Evolutionary conservation across 2,888 invertebrate genomes (phyloP).

Genomic region (Seladonia tumulorum): DNA sequence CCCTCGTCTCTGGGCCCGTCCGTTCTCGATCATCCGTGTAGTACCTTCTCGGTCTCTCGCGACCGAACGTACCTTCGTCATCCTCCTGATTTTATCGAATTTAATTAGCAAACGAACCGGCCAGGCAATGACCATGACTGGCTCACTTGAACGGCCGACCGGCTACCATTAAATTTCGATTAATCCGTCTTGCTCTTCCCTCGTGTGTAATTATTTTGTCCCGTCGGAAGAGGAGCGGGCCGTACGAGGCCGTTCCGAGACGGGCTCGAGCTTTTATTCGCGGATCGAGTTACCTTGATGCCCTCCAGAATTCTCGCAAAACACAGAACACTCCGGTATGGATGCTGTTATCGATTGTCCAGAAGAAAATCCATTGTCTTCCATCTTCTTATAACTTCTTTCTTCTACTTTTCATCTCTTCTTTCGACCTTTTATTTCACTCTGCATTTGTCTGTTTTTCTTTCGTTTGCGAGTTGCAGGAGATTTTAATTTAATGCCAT

Average conservation of each 20-base stretch:
- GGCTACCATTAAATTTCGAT: conserved; percentile 55
- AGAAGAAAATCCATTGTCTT: too few species aligned
- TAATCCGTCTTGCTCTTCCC: conserved; percentile 54
- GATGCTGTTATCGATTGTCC: not conserved
- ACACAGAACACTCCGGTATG: not conserved
- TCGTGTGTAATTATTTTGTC: conserved; percentile 50
- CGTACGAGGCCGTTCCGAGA: conserved; percentile 1
- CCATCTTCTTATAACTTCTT: too few species aligned
- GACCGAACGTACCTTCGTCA: conserved; percentile 45
- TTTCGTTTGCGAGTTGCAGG: not conserved
- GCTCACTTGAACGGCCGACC: conserved; percentile 30
- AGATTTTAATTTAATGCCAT: not conserved
- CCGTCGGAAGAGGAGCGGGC: conserved; percentile 31
- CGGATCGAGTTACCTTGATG: conserved; percentile 1
- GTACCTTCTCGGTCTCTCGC: conserved; percentile 30
- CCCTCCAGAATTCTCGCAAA: not conserved
- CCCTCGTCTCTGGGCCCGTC: conserved; percentile 29
- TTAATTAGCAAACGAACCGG: conserved; percentile 77
- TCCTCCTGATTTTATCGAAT: conserved; percentile 76
- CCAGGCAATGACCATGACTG: conserved; percentile 66
- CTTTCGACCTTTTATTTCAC: too few species aligned
- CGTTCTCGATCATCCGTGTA: conserved; percentile 45
- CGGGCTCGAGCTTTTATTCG: conserved; percentile 4
- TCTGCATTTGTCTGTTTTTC: too few species aligned
- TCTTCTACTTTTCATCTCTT: too few species aligned